Base-by-base conservation (phyloP, 2,797 vertebrate genomes). In the Onychomys torridus region DNA sequence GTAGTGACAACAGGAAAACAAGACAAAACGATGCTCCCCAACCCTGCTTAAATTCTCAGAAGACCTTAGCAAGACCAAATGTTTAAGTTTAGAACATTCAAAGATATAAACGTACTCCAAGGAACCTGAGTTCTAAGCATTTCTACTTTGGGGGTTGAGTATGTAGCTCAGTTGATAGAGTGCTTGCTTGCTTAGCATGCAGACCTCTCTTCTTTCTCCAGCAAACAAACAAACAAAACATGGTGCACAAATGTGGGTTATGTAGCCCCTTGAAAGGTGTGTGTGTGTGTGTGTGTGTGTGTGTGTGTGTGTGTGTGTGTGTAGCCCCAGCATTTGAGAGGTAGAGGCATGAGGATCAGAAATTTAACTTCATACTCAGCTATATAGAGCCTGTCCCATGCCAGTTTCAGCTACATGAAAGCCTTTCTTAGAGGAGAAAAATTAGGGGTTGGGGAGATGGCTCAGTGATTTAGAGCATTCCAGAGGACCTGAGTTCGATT, bases 11-110 rank as follows among this genome's bases (percentile, higher is more conserved):
- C 25, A 84, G 1, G 8, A 52, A 52, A 40, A 3, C 17, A n/a
- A n/a, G 32, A 77, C 19, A 37, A 69, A 29, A 73, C 29, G 3
- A 57, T 12, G n/a, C 23, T 5, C 19, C 59, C 32, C 57, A 10
- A 49, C 40, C 88, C 3, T 10, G 11, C 9, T 29, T 6, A 43
- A 49, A 34, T 10, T 14, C 65, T 93, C 59, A 73, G 46, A 0
- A 73, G 16, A 71, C n/a, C 29, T 13, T 3, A 2, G 32, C 0
- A 9, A 91, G 21, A 23, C 5, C 25, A 46, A 7, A 34, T 0
- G 13, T n/a, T 16, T 37, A 34, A 10, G 6, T 9, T 76, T 32
- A 91, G 17, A 59, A 37, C 8, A 52, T 59, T 52, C n/a, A 13
- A 71, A 55, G 8, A 17, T 19, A 69, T 9, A 81, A 67, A 92